These are phyloP conservation scores for Rhabditophanes sp. DNA, from an alignment of 2,888 invertebrate species.

Conservation along the genomic window DNA sequence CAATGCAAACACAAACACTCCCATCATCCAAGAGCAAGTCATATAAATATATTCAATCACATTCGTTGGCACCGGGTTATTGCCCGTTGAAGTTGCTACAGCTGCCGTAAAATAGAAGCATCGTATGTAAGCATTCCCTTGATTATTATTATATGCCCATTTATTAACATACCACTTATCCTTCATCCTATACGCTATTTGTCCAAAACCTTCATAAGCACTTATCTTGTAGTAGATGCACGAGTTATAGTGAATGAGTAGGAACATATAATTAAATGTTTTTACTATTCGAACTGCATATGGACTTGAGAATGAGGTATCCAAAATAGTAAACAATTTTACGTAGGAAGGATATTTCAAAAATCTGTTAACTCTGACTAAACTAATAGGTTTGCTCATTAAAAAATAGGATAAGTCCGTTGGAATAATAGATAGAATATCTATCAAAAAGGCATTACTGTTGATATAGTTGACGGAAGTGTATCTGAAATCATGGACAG, in stretches of 20 bases:
- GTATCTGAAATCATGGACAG: too few relatives aligned
- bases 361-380: not conserved
- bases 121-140: slow-evolving; percentile 49
- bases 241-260: slow-evolving; percentile 77
- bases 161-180: slow-evolving; percentile 31
- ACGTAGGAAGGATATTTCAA: too few relatives aligned
- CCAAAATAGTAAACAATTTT: slow-evolving; percentile 74
- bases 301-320: slow-evolving; percentile 68
- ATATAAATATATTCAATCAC: slow-evolving; percentile 72
- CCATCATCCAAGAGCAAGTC: slow-evolving; percentile 58
- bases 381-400: too few relatives aligned
- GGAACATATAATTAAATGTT: slow-evolving; percentile 78
- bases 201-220: slow-evolving; percentile 63
- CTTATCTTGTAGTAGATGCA: slow-evolving; percentile 82
- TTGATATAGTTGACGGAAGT: too few relatives aligned
- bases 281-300: slow-evolving; percentile 71
- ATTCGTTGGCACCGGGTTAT: slow-evolving; percentile 65
- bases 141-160: slow-evolving; percentile 44
- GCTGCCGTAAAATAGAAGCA: slow-evolving; percentile 91
- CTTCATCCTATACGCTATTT: slow-evolving; percentile 44
- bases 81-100: slow-evolving; percentile 74
- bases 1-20: slow-evolving; percentile 83
- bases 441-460: too few relatives aligned
- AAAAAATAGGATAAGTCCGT: too few relatives aligned
- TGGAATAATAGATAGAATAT: too few relatives aligned